Evolutionary conservation across 1,140 invertebrate species (phyloP).

Genomic region (Danaus melanippus): DNA sequence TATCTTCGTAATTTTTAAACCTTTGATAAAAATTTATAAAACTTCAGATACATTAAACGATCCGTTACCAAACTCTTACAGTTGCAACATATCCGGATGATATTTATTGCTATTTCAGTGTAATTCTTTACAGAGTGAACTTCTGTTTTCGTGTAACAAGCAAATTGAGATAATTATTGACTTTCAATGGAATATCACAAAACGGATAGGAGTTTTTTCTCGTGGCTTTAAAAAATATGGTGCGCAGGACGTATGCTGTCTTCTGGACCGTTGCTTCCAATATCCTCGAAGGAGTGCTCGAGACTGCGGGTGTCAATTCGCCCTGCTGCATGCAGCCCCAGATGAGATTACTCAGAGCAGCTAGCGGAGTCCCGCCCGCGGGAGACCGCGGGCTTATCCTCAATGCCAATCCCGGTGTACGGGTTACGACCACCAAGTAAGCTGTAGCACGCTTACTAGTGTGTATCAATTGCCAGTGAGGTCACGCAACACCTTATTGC

Average conservation of each 20-base stretch:
- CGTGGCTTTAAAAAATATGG: conserved; percentile 49
- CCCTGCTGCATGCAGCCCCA: conserved; percentile 85
- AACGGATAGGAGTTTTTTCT: conserved; percentile 7
- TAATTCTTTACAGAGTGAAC: conserved; percentile 2
- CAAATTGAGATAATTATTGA: neutral
- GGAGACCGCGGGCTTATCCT: conserved; percentile 51
- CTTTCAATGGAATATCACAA: conserved; percentile 2
- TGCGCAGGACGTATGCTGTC: conserved; percentile 81
- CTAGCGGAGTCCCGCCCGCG: conserved; percentile 68
- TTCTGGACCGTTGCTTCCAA: conserved; percentile 88
- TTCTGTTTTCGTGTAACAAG: too few species aligned
- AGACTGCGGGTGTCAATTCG: conserved; percentile 90
- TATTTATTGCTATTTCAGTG: conserved; percentile 1
- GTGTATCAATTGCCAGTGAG: conserved; percentile 34
- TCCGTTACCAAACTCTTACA: conserved; percentile 1
- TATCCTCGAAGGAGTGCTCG: conserved; percentile 83
- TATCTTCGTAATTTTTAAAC: too few species aligned
- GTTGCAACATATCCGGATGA: conserved; percentile 1
- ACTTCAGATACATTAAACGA: conserved; percentile 12
- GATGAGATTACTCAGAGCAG: conserved; percentile 71
- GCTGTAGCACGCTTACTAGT: conserved; percentile 58
- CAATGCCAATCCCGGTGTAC: conserved; percentile 58
- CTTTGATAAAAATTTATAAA: conserved; percentile 2
- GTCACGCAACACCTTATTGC: conserved; percentile 23
- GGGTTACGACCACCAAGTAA: conserved; percentile 67